These are phyloP conservation scores for Gallirallus australis DNA, from an alignment of 2,797 vertebrate genomes.

Conservation along the genomic window DNA sequence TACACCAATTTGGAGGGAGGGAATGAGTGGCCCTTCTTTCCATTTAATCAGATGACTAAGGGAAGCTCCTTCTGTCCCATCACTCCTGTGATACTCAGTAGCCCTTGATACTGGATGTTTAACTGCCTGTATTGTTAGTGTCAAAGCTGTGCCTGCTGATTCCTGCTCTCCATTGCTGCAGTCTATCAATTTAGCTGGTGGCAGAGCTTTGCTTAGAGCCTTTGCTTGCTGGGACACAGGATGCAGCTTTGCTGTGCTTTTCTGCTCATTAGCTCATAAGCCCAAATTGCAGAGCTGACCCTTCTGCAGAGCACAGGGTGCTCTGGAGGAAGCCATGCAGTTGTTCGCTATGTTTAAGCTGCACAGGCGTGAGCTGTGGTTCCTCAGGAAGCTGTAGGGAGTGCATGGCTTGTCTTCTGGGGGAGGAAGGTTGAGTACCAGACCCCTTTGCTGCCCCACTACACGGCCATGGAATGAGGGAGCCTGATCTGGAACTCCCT, in stretches of 20 bases:
- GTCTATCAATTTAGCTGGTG: not conserved
- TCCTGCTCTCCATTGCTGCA: not conserved
- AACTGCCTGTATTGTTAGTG: not conserved
- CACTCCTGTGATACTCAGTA: not conserved
- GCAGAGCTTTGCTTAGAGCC: not conserved
- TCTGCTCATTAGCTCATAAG: not conserved
- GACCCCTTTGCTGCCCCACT: not conserved
- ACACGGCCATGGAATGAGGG: not conserved
- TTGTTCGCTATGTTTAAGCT: not conserved
- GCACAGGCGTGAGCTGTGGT: not conserved
- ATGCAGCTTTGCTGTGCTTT: not conserved
- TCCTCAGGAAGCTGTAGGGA: not conserved
- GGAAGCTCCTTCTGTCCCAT: not conserved
- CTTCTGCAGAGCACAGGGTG: not conserved
- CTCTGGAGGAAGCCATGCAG: not conserved
- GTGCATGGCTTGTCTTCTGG: not conserved
- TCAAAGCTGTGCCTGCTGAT: not conserved
- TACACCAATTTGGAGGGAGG: rapidly evolving
- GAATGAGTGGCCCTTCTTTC: not conserved
- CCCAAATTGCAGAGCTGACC: not conserved
- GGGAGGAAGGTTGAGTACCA: not conserved
- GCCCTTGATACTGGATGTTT: not conserved
- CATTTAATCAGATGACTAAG: not conserved
- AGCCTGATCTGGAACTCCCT: not conserved
- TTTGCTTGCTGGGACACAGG: not conserved